These are phyloP conservation scores for Mormyrus lacerda DNA, from an alignment of 2,113 vertebrate genomes.

Conservation along the genomic window DNA sequence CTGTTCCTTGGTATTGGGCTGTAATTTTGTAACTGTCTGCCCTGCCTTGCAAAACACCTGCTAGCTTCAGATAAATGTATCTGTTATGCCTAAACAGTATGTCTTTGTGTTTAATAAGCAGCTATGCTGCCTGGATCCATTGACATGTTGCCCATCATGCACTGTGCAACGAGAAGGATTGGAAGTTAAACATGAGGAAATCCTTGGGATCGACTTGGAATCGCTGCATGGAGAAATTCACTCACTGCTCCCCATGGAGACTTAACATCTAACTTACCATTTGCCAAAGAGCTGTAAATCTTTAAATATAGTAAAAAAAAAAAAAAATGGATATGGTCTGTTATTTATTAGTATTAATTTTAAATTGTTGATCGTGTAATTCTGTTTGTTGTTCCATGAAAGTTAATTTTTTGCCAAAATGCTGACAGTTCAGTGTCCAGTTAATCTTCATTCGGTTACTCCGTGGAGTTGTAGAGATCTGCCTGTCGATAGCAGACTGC, in stretches of 20 bases:
- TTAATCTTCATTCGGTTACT: not conserved
- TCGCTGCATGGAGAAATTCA: not conserved
- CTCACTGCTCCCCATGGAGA: not conserved
- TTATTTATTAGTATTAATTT: not conserved
- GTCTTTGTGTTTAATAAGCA: not conserved
- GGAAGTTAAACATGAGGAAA: not conserved
- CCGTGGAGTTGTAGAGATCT: not conserved
- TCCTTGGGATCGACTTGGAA: not conserved
- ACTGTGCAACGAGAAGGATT: not conserved
- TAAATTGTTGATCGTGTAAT: not conserved
- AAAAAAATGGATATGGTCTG: not conserved
- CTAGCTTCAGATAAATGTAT: not conserved
- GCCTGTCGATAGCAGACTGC: not conserved
- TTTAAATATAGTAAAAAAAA: not conserved
- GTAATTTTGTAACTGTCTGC: not conserved
- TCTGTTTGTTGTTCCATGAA: not conserved
- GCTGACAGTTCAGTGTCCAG: not conserved
- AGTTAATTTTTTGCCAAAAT: not conserved
- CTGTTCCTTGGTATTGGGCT: not conserved
- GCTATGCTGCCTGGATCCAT: not conserved
- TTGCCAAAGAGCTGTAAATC: not conserved
- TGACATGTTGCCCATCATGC: not conserved
- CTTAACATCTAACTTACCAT: not conserved
- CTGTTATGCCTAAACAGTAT: not conserved
- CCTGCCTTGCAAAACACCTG: not conserved